Conservation (phyloP, 2,113 vertebrate species). For the Perca fluviatilis region DNA sequence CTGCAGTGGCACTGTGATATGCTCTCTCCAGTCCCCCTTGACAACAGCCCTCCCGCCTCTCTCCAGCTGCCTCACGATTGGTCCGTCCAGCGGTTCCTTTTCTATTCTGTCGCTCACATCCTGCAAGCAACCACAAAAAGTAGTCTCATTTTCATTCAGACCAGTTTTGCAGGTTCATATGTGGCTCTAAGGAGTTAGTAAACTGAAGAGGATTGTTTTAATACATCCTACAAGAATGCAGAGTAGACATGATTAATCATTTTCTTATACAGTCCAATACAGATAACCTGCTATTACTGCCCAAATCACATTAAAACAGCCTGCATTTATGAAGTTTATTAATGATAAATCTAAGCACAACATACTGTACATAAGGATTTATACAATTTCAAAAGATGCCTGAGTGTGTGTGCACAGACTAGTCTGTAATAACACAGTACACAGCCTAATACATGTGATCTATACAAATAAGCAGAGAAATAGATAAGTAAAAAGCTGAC, state of each 20-base stretch:
- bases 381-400: no score
- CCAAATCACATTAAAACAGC: not conserved
- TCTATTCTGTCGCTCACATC: constrained; percentile 98
- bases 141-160: not conserved
- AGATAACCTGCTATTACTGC: not conserved
- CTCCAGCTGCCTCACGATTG: constrained; percentile 94
- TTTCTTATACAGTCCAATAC: not conserved
- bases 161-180: not conserved
- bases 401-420: not conserved
- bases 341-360: not conserved
- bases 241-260: not conserved
- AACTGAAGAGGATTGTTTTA: not conserved
- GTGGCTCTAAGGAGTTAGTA: not conserved
- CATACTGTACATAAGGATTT: not conserved
- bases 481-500: constrained; percentile 68
- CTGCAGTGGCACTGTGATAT: constrained; percentile 97
- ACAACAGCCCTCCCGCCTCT: constrained; percentile 94
- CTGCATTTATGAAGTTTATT: not conserved
- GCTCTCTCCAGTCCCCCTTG: constrained; percentile 94
- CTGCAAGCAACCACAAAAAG: constrained; percentile 78
- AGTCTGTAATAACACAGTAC: not conserved
- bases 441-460: not conserved
- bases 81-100: constrained; percentile 94
- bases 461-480: not conserved
- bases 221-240: not conserved